A percentile compares a stretch with the other conserved stretches of the same genome.
These are phyloP conservation scores for Itoplectis maculator DNA, from an alignment of 2,888 invertebrate genomes.

Conservation along the genomic window DNA sequence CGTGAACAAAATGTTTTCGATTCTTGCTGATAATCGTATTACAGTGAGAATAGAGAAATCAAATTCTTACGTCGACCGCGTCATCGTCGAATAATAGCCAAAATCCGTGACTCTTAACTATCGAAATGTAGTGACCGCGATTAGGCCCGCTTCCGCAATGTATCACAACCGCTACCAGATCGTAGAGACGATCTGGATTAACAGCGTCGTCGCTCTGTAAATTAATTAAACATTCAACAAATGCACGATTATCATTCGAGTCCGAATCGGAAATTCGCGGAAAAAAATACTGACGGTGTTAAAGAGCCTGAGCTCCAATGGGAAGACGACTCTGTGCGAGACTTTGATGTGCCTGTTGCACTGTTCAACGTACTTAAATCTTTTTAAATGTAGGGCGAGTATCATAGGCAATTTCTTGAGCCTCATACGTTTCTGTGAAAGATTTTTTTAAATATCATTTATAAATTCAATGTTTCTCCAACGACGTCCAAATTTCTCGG, in stretches of 20 bases:
- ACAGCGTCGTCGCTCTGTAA: constrained; percentile 98
- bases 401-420: constrained; percentile 99
- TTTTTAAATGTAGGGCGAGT: constrained; percentile 97
- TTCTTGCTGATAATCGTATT: too few relatives aligned
- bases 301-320: constrained; percentile 97
- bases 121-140: constrained; percentile 99
- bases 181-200: constrained; percentile 98
- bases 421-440: constrained; percentile 94
- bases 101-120: constrained; percentile 99
- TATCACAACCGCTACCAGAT: constrained; percentile 99
- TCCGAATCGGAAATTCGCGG: constrained; percentile 27
- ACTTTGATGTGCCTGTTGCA: constrained; percentile 99
- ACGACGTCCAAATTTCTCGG: too few relatives aligned
- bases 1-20: too few relatives aligned
- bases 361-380: constrained; percentile 99
- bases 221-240: background rate
- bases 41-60: background rate
- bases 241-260: constrained; percentile 15
- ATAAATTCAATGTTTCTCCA: too few relatives aligned
- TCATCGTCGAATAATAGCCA: constrained; percentile 99
- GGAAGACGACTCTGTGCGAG: constrained; percentile 99
- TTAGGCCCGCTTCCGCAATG: constrained; percentile 99
- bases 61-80: constrained; percentile 97
- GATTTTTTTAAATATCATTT: background rate
- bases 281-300: constrained; percentile 92